A percentile compares a stretch with the other conserved stretches of the same genome.
Conservation (phyloP, 2,797 vertebrate species). For the Rhadinocentrus ornatus region DNA sequence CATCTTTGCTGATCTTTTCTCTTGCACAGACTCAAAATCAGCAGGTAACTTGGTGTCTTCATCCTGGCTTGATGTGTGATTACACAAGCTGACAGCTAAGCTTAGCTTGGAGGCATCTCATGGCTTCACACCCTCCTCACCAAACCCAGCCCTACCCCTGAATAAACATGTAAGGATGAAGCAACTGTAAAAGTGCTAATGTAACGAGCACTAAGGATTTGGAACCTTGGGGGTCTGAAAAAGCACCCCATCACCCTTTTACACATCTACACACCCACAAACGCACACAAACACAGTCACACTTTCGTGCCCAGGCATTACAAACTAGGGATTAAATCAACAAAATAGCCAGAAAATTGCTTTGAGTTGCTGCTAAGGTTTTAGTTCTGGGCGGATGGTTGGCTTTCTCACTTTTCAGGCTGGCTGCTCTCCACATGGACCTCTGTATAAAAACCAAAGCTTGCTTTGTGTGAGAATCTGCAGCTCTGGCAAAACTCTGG, state of each 20-base stretch:
- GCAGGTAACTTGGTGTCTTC: slow-evolving; percentile 53
- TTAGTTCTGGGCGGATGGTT: slow-evolving; percentile 82
- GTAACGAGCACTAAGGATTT: slow-evolving; percentile 56
- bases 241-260: slow-evolving; percentile 22
- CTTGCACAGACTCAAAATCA: slow-evolving; percentile 40
- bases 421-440: slow-evolving; percentile 80
- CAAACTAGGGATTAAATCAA: slow-evolving; percentile 82
- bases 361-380: slow-evolving; percentile 79
- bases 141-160: slow-evolving; percentile 24
- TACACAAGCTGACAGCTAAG: slow-evolving; percentile 74
- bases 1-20: slow-evolving; percentile 21
- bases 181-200: slow-evolving; percentile 60
- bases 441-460: slow-evolving; percentile 62
- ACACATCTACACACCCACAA: slow-evolving; percentile 27
- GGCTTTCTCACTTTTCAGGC: slow-evolving; percentile 78
- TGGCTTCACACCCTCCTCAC: slow-evolving; percentile 35
- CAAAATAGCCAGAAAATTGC: slow-evolving; percentile 85
- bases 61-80: slow-evolving; percentile 66
- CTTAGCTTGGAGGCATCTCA: slow-evolving; percentile 61
- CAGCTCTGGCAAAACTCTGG: slow-evolving; percentile 51
- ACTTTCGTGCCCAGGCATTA: slow-evolving; percentile 66
- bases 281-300: slow-evolving; percentile 45
- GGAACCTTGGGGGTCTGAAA: slow-evolving; percentile 48
- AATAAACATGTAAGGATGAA: slow-evolving; percentile 73
- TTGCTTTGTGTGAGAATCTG: slow-evolving; percentile 72